A percentile compares a stretch with the other conserved stretches of the same genome.
Conservation (phyloP, 2,113 vertebrate genomes). For the Dissostichus mawsoni region DNA sequence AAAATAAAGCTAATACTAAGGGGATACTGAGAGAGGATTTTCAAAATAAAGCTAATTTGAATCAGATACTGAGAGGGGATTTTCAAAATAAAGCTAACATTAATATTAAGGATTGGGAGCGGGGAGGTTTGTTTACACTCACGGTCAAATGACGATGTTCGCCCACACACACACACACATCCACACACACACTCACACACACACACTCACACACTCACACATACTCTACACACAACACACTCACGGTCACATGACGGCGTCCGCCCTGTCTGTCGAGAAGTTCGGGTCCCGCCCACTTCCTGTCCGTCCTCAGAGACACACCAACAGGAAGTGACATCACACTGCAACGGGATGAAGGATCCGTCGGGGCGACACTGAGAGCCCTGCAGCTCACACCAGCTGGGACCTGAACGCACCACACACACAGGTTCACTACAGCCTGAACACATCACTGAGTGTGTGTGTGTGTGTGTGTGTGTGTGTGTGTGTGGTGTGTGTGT, state of each 20-base stretch:
- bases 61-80: background rate
- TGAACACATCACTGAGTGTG: background rate
- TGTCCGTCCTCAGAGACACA: conserved; percentile 87
- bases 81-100: background rate
- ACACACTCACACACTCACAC: too few species aligned
- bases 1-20: background rate
- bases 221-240: background rate
- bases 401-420: conserved; percentile 83
- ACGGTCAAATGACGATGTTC: conserved; percentile 87
- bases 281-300: conserved; percentile 85
- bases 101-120: too few species aligned
- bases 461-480: conserved; percentile 20
- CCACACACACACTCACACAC: too few species aligned
- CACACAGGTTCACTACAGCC: background rate
- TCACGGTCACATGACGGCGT: conserved; percentile 87
- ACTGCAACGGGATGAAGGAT: conserved; percentile 82
- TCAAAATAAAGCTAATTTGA: background rate
- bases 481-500: too few species aligned
- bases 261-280: conserved; percentile 11
- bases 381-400: conserved; percentile 83
- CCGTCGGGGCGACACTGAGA: conserved; percentile 77
- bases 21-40: background rate
- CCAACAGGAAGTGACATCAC: conserved; percentile 89
- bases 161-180: background rate
- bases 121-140: background rate